These are phyloP conservation scores for Cettia cetti DNA, from an alignment of 2,113 vertebrate genomes.

Conservation along the genomic window DNA sequence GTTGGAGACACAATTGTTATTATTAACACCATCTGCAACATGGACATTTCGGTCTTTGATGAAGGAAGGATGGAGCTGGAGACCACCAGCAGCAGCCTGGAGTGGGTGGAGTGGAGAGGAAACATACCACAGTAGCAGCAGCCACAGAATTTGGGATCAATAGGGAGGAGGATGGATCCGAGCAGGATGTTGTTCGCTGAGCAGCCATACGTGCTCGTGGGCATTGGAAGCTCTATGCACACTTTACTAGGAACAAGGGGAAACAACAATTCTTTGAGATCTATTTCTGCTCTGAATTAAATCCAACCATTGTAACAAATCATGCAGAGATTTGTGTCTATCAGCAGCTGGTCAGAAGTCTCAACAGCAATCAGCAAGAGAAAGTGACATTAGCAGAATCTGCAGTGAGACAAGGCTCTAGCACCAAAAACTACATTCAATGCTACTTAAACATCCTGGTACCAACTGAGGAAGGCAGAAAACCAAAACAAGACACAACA, in stretches of 20 bases:
- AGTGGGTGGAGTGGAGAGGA: not conserved
- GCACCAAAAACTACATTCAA: not conserved
- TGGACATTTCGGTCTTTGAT: slow-evolving; percentile 10
- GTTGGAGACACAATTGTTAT: slow-evolving; percentile 42
- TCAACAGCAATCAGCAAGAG: slow-evolving; percentile 33
- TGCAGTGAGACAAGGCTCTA: not conserved
- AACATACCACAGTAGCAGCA: slow-evolving; percentile 26
- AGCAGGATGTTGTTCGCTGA: not conserved
- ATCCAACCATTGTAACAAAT: slow-evolving; percentile 47
- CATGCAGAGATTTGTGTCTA: slow-evolving; percentile 26
- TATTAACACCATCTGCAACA: slow-evolving; percentile 54
- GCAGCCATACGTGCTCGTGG: not conserved
- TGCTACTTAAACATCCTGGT: not conserved
- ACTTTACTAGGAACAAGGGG: not conserved
- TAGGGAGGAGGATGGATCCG: not conserved
- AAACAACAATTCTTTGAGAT: not conserved
- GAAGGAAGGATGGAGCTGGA: slow-evolving; percentile 13
- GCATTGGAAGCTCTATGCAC: not conserved
- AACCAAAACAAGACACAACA: not conserved
- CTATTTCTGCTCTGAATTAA: slow-evolving; percentile 52
- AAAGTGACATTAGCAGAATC: slow-evolving; percentile 37
- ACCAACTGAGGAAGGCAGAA: not conserved
- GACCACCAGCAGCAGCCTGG: slow-evolving; percentile 46
- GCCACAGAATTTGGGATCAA: slow-evolving; percentile 16
- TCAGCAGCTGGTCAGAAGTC: slow-evolving; percentile 51